Base-by-base conservation (phyloP, 2,113 vertebrate genomes). In the Pardalotus punctatus region DNA sequence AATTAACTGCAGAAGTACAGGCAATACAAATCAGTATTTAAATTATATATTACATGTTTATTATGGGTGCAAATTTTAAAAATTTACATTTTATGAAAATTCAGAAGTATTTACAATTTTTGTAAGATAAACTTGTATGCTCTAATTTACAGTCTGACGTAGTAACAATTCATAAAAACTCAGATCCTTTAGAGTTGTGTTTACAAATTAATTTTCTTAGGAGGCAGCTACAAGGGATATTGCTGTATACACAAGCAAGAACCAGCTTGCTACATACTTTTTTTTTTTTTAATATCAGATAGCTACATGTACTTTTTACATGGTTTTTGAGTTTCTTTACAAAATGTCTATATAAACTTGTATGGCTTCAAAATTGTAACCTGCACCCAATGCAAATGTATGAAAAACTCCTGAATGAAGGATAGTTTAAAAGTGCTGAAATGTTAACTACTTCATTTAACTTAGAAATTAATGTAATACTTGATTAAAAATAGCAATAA, bases 21-120 rank as follows among this genome's bases (percentile, higher is more conserved):
- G 93, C 83, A 95, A 88, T 67, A 96, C 58, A 96, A 86, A 81
- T 62, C 83, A 92, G 50, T 9, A 95, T 83, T 89, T 97, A 97
- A 98, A 94, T 98, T 98, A 98, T 98, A 98, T 98, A 98, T 98
- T 98, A 99, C 98, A 99, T 97, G 99, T 99, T 99, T 99, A 99
- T 99, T 99, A 98, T 98, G 98, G 98, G 97, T 98, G 98, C 98
- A 98, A 97, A 90, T 98, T 98, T 98, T 98, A 18, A 3, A 98
- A 98, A 99, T 98, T 96, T 98, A 99, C 98, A 99, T 98, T 98
- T 98, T 97, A 98, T 98, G 98, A 98, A 98, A 98, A 98, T 98
- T 98, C 98, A 98, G 98, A 98, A 98, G 97, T 98, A 98, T 98
- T 98, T 98, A 98, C 98, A 99, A 93, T 98, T 98, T 98, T 98